Conservation (phyloP, 2,797 vertebrate species). For the Sebastes itinus region DNA sequence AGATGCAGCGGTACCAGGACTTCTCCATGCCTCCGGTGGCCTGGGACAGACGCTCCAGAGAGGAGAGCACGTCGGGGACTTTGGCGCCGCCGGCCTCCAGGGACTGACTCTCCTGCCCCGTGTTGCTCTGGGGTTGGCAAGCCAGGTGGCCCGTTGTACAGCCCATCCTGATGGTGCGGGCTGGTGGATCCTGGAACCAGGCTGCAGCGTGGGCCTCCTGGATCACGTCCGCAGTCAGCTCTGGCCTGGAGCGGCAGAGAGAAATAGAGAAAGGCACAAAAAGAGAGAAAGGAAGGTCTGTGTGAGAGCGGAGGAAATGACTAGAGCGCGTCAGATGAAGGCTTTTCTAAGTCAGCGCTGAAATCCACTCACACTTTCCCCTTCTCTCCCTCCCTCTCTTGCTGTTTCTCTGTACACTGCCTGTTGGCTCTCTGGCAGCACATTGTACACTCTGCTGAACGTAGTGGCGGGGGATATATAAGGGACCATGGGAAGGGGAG, state of each 20-base stretch:
- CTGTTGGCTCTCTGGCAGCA: constrained; percentile 75
- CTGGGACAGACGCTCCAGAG: constrained; percentile 90
- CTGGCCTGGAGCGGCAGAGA: constrained; percentile 50
- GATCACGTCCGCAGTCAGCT: constrained; percentile 42
- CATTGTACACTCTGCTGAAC: constrained; percentile 77
- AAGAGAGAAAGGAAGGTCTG: constrained; percentile 28
- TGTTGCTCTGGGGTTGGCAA: constrained; percentile 80
- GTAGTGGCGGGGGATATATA: constrained; percentile 76
- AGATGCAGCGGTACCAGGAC: constrained; percentile 88
- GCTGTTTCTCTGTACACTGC: constrained; percentile 60
- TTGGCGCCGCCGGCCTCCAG: constrained; percentile 72
- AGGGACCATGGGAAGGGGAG: constrained; percentile 63
- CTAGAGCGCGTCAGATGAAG: constrained; percentile 40
- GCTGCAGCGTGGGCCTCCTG: constrained; percentile 34
- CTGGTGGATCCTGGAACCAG: constrained; percentile 23
- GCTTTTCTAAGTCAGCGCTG: constrained; percentile 51
- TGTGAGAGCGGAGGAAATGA: constrained; percentile 39
- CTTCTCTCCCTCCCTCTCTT: constrained; percentile 65
- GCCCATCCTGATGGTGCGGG: constrained; percentile 81
- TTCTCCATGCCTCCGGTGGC: constrained; percentile 90
- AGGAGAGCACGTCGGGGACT: constrained; percentile 87
- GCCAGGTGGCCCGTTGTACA: constrained; percentile 86
- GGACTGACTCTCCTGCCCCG: constrained; percentile 65
- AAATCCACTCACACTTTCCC: constrained; percentile 75
- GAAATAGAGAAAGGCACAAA: constrained; percentile 28